Evolutionary conservation across 2,888 invertebrate species (phyloP), one percentile per base, ranked within the genome.

Genomic region (Seladonia tumulorum): DNA sequence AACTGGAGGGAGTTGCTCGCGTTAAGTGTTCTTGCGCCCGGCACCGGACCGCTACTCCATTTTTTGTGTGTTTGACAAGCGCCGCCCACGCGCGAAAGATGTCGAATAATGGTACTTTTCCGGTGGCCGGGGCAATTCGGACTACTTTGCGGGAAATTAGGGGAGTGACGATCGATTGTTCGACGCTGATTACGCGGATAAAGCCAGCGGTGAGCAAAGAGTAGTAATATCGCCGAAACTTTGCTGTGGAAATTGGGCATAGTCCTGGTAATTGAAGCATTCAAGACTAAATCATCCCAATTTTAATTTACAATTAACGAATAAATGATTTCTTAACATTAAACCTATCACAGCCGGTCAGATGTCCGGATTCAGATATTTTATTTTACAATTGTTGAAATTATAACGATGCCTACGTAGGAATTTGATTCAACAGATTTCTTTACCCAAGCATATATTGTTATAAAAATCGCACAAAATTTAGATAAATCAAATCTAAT

Each of bases 31-130:
- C 63, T 29, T 47, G 35, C 53, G 53, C 29, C 29, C 22, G 73
- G 49, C 73, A 73, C 22, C 72, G 49, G 35, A 73, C 45, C 63
- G 12, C 12, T 10, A 49, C 18, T 76, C 18, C 47, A n/a, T 47
- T 39, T 76, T 76, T 47, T 29, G 42, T 45, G 45, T 29, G 22
- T 29, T 49, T 63, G 76, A 76, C 63, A 22, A 63, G 63, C 25
- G 39, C 29, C 14, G 29, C 2, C 16, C 42, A 35, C 35, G n/a
- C 18, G 68, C 10, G n/a, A 45, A 60, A 76, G 29, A 18, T 45
- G 25, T 25, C 45, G 45, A 45, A 22, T 18, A 76, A 63, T n/a
- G 60, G 29, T 25, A 42, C 75, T 25, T 47, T 71, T 71, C 25
- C 25, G 25, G 47, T 18, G 29, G 4, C 1, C n/a, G 1, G 22